These are phyloP conservation scores for Scolopax rusticola DNA, from an alignment of 2,797 vertebrate species.

Conservation along the genomic window DNA sequence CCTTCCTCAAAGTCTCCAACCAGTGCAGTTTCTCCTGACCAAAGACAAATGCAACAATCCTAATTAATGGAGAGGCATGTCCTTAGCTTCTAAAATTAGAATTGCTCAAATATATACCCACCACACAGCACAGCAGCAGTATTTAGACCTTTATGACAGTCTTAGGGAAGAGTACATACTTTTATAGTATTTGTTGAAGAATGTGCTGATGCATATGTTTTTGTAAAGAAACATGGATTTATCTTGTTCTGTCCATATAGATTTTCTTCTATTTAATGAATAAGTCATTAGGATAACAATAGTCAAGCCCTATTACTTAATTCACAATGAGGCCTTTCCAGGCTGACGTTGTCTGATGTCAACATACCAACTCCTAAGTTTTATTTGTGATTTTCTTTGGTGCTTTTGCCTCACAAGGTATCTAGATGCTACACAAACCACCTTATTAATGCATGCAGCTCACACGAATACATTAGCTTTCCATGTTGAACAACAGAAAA, in stretches of 20 bases:
- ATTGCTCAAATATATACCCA: not conserved
- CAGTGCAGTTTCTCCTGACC: not conserved
- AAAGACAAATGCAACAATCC: not conserved
- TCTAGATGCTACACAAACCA: not conserved
- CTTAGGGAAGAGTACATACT: not conserved
- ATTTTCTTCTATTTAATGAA: slow-evolving; percentile 40
- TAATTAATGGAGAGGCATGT: not conserved
- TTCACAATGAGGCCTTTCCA: not conserved
- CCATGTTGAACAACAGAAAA: not conserved
- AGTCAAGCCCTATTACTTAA: not conserved
- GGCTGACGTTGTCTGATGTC: not conserved
- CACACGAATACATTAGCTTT: not conserved
- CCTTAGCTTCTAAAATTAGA: not conserved
- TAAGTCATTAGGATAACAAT: slow-evolving; percentile 4
- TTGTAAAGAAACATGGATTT: not conserved
- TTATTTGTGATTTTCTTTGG: not conserved
- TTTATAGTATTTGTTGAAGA: not conserved
- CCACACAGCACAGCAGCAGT: not conserved
- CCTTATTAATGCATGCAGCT: not conserved
- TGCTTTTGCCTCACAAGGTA: not conserved
- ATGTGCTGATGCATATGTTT: slow-evolving; percentile 23
- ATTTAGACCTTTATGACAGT: not conserved
- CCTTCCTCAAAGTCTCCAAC: not conserved
- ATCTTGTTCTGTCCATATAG: not conserved
- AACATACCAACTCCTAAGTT: not conserved